phyloP scores from a whole-genome alignment of 1,140 invertebrate species.

The Diorhabda elongata region DNA sequence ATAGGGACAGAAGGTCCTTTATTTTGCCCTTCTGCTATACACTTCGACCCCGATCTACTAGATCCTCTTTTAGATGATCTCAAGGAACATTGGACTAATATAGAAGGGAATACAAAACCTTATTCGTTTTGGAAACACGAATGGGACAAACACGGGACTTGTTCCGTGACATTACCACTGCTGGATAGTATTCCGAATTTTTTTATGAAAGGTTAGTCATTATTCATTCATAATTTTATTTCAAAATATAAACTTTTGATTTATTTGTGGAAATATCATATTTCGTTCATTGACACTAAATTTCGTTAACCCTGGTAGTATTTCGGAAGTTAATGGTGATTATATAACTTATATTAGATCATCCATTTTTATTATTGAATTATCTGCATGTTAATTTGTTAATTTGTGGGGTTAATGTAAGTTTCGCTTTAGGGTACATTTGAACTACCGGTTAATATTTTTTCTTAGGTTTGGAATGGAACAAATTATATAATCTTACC shows the following conservation, averaged over 20 bases:
- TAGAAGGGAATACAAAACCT: slow-evolving; percentile 57
- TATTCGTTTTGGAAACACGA: slow-evolving; percentile 76
- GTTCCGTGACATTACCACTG: slow-evolving; percentile 58
- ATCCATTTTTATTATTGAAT: too few species aligned
- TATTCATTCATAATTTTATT: neutral
- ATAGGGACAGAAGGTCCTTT: slow-evolving; percentile 58
- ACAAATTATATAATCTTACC: slow-evolving; percentile 56
- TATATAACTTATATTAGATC: too few species aligned
- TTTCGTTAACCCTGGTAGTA: too few species aligned
- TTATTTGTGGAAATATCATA: too few species aligned
- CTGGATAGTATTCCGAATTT: slow-evolving; percentile 69
- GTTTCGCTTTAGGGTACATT: too few species aligned
- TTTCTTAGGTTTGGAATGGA: slow-evolving; percentile 54
- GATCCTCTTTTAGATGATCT: slow-evolving; percentile 57
- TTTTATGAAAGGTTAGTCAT: slow-evolving; percentile 55
- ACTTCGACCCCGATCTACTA: slow-evolving; percentile 60
- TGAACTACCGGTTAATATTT: neutral
- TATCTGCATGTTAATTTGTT: too few species aligned
- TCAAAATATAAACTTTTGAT: too few species aligned
- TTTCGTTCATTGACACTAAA: too few species aligned
- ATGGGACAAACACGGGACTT: slow-evolving; percentile 83
- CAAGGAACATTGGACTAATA: slow-evolving; percentile 67
- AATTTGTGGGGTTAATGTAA: too few species aligned
- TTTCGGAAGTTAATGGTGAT: too few species aligned
- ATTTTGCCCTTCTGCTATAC: slow-evolving; percentile 64